A percentile compares a stretch with the other conserved stretches of the same genome.
Conservation (phyloP, 2,113 vertebrate species). For the Atlantisia rogersi region DNA sequence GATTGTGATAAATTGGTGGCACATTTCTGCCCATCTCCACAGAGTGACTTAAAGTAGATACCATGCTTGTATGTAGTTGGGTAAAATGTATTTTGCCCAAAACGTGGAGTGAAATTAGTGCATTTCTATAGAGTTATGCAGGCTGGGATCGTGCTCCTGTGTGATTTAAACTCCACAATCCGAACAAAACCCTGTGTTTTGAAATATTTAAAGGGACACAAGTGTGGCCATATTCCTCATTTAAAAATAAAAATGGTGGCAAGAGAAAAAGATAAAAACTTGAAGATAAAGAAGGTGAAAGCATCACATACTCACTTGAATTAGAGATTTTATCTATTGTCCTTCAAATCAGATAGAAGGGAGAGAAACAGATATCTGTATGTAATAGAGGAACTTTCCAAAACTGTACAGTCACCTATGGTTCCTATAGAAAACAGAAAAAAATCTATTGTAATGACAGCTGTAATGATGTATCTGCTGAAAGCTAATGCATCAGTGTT, state of each 20-base stretch:
- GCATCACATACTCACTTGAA: not conserved
- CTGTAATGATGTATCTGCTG: not conserved
- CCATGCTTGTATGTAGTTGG: not conserved
- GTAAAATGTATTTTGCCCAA: not conserved
- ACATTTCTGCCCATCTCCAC: not conserved
- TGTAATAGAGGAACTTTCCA: not conserved
- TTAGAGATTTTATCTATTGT: slow-evolving; percentile 2
- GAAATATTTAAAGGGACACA: not conserved
- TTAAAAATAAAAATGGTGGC: not conserved
- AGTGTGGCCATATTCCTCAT: not conserved
- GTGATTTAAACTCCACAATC: not conserved
- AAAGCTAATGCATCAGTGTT: not conserved
- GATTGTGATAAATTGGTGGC: not conserved
- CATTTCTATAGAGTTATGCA: not conserved
- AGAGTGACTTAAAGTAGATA: not conserved
- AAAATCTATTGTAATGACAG: not conserved
- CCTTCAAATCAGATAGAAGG: slow-evolving; percentile 1
- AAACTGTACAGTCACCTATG: not conserved
- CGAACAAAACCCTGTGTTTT: not conserved
- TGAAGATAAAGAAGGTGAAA: slow-evolving; percentile 7
- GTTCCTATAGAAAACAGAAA: slow-evolving; percentile 27
- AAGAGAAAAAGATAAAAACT: slow-evolving; percentile 33
- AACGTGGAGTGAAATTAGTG: not conserved
- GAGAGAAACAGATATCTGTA: not conserved
- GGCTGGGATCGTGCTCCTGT: not conserved